Evolutionary conservation across 2,113 vertebrate species (phyloP).

Genomic region (Callipepla squamata): DNA sequence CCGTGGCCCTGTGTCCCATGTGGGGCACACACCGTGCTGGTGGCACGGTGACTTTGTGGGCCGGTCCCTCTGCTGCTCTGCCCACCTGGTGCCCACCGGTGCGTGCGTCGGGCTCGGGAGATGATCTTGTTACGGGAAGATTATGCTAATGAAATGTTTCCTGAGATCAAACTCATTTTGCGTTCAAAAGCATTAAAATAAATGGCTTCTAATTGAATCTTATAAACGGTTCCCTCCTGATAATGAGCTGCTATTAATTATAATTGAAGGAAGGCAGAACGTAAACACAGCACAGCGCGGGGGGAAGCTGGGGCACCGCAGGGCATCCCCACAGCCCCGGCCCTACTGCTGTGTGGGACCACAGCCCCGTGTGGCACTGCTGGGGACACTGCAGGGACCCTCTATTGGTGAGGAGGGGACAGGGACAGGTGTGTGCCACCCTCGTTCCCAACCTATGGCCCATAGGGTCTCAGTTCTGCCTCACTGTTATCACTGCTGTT

Average conservation of each 20-base stretch:
- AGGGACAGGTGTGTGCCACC: background rate
- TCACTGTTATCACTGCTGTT: background rate
- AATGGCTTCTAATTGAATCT: slow-evolving; percentile 74
- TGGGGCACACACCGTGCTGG: fast-evolving
- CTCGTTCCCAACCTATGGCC: background rate
- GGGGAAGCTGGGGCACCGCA: background rate
- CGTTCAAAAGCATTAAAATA: slow-evolving; percentile 72
- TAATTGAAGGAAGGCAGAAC: slow-evolving; percentile 65
- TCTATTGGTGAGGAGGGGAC: background rate
- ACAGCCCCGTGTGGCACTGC: background rate
- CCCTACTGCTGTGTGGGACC: background rate
- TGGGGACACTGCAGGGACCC: background rate
- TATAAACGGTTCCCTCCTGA: slow-evolving; percentile 71
- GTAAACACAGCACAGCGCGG: background rate
- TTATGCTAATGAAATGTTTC: slow-evolving; percentile 74
- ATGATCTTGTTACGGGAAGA: slow-evolving; percentile 67
- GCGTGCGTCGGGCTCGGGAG: slow-evolving; percentile 47
- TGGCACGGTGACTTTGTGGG: background rate
- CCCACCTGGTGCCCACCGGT: background rate
- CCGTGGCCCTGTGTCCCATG: fast-evolving
- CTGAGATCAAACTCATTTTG: slow-evolving; percentile 73
- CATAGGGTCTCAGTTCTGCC: background rate
- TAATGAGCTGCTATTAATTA: slow-evolving; percentile 65
- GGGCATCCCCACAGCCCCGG: background rate
- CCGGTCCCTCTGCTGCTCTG: background rate